These are phyloP conservation scores for Drosophila setifemur DNA, from an alignment of 1,140 invertebrate species.

Conservation along the genomic window DNA sequence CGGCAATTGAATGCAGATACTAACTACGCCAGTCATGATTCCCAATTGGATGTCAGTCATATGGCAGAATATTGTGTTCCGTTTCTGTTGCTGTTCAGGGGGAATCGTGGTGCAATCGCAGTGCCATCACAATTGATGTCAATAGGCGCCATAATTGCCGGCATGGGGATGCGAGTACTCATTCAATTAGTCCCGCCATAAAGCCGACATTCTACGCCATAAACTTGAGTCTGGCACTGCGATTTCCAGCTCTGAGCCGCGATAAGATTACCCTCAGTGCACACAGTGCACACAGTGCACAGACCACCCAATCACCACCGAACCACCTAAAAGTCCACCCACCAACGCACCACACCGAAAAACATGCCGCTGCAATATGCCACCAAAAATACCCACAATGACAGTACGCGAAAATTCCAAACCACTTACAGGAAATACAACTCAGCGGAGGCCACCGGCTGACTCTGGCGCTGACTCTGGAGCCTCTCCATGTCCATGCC, in stretches of 20 bases:
- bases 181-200: constrained; percentile 71
- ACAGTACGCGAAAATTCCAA: constrained; percentile 17
- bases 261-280: constrained; percentile 61
- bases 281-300: too few species aligned
- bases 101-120: constrained; percentile 65
- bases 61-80: constrained; percentile 8
- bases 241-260: constrained; percentile 21
- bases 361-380: constrained; percentile 37
- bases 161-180: constrained; percentile 16
- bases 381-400: constrained; percentile 24
- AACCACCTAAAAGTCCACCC: too few species aligned
- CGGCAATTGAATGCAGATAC: background rate
- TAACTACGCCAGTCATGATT: background rate
- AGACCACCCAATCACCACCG: too few species aligned
- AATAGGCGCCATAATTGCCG: constrained; percentile 45
- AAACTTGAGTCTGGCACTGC: constrained; percentile 54
- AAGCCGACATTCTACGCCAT: constrained; percentile 58
- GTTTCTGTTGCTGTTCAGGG: constrained; percentile 63
- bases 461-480: constrained; percentile 1
- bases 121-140: constrained; percentile 58
- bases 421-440: constrained; percentile 81
- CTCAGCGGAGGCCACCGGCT: constrained; percentile 75
- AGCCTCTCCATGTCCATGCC: constrained; percentile 16
- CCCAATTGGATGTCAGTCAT: constrained; percentile 39
- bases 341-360: constrained; percentile 21